Evolutionary conservation across 2,888 invertebrate species (phyloP).

Genomic region (Andrena praecox): DNA sequence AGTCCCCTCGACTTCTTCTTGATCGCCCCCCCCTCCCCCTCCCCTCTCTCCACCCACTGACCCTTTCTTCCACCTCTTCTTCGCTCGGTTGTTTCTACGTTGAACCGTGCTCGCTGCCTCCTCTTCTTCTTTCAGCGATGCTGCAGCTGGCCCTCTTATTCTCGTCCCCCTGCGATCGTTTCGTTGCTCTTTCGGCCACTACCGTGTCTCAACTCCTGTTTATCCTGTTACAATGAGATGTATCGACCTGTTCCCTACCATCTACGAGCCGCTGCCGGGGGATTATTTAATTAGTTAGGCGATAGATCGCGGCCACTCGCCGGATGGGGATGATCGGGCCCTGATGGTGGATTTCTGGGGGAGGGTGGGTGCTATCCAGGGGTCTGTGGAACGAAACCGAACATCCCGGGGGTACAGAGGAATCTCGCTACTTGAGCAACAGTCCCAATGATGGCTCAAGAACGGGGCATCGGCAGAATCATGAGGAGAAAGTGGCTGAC

Average conservation of each 20-base stretch:
- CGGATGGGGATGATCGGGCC: neutral
- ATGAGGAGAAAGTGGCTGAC: conserved; percentile 11
- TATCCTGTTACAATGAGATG: conserved; percentile 84
- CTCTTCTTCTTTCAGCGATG: conserved; percentile 53
- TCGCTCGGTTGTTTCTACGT: conserved; percentile 34
- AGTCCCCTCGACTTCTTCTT: conserved; percentile 59
- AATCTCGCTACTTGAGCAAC: neutral
- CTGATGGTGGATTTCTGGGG: neutral
- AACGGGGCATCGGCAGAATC: neutral
- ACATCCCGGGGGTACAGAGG: neutral
- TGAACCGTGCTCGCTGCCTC: conserved; percentile 23
- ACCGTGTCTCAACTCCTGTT: conserved; percentile 83
- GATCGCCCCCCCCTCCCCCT: conserved; percentile 18
- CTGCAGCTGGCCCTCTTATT: conserved; percentile 42
- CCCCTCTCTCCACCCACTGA: conserved; percentile 34
- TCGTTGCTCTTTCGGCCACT: conserved; percentile 60
- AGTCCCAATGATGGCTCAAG: neutral
- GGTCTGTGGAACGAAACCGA: neutral
- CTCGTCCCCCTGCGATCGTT: conserved; percentile 52
- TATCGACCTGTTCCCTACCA: conserved; percentile 82
- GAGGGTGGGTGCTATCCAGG: neutral
- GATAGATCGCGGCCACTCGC: conserved; percentile 60
- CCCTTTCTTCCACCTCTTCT: conserved; percentile 48
- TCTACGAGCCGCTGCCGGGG: conserved; percentile 78
- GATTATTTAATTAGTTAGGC: conserved; percentile 84